These are phyloP conservation scores for Cephus cinctus DNA, from an alignment of 1,140 invertebrate species.

Conservation along the genomic window DNA sequence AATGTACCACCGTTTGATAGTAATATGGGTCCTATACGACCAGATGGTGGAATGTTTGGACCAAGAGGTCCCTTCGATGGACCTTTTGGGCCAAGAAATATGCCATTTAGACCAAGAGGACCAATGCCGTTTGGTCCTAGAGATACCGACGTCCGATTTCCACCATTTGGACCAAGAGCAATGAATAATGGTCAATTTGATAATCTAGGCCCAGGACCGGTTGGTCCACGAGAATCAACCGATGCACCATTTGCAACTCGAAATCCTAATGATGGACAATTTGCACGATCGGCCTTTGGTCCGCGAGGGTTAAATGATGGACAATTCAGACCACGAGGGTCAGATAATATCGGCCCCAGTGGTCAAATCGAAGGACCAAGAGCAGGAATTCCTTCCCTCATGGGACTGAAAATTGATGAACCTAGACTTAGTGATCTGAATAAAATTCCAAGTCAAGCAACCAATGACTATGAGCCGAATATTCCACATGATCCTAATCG, in stretches of 20 bases:
- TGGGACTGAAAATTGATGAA: conserved; percentile 20
- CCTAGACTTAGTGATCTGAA: conserved; percentile 2
- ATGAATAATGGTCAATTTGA: too few relatives aligned
- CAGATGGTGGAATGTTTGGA: conserved; percentile 11
- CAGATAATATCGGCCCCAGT: neutral
- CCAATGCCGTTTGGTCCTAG: neutral
- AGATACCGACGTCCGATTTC: too few relatives aligned
- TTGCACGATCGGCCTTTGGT: neutral
- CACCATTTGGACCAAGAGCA: conserved; percentile 2
- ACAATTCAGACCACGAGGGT: neutral
- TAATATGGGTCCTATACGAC: conserved; percentile 9
- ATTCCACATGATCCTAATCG: too few relatives aligned
- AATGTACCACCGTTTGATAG: conserved; percentile 8
- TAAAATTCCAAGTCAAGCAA: conserved; percentile 1
- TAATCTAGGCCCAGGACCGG: neutral
- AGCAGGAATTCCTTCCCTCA: conserved; percentile 16
- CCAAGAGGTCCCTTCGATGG: conserved; percentile 15
- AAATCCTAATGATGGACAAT: neutral
- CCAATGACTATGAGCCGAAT: neutral
- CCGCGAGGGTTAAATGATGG: neutral
- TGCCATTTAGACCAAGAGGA: conserved; percentile 1
- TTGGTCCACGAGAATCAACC: neutral
- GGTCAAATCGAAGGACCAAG: neutral
- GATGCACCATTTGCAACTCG: neutral
- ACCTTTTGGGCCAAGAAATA: conserved; percentile 6